Base-by-base conservation (phyloP, 2,888 invertebrate genomes). In the Aspidapion aeneum region DNA sequence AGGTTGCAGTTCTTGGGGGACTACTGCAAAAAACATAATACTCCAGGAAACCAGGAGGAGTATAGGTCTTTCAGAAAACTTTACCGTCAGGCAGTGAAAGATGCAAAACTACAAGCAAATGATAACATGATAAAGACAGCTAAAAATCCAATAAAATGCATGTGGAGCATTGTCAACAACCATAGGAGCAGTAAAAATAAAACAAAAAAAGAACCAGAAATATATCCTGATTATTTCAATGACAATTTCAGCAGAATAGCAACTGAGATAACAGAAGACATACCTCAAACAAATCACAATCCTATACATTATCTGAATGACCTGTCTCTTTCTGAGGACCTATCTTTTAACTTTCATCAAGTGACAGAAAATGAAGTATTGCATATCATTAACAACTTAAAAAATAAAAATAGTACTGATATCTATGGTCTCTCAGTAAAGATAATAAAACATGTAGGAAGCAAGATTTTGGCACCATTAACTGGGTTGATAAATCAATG, bases 391-490 rank as follows among this genome's bases (percentile, higher is more conserved):
- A 12, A 61, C n/a, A 20, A 7, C 20, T 21, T 61, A 18, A 61
- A 56, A 56, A 61, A 61, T 49, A 61, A 61, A 61, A 55, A 55
- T 18, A 61, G 56, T 57, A 18, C 55, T 56, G 61, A 55, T 20
- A 50, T 61, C 12, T 35, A 61, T 57, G 50, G 58, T 19, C n/a
- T 58, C 9, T 49, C 50, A 12, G 56, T 49, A 17, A 56, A 50
- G 49, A 19, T 56, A 16, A 48, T 61, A 16, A 55, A 61, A 56
- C 12, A 19, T 18, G 21, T 61, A 18, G 56, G 56, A 56, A 61
- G 56, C 21, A 54, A 54, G 17, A 60, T 60, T 18, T 17, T 55
- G n/a, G 19, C 18, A 55, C 60, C 58, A 17, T 20, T 58, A n/a
- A n/a, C n/a, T n/a, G n/a, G n/a, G n/a, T n/a, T n/a, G n/a, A n/a